A percentile compares a stretch with the other conserved stretches of the same genome.
Evolutionary conservation across 1,140 invertebrate genomes (phyloP).

Genomic region (Lithobius niger): DNA sequence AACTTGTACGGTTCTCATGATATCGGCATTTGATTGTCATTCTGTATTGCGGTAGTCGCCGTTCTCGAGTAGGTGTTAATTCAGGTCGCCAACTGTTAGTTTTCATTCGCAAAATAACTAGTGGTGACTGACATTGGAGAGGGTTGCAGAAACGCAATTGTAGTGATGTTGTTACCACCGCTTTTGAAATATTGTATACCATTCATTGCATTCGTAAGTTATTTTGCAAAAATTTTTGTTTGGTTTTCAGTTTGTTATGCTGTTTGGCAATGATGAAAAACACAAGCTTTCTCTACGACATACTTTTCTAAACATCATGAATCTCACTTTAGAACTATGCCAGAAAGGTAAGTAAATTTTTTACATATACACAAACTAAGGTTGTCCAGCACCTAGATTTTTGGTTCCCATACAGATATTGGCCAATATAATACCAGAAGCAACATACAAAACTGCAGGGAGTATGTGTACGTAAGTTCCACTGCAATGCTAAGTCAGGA

Average conservation of each 20-base stretch:
- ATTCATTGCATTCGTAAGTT: background rate
- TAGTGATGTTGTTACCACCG: background rate
- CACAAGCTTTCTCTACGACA: background rate
- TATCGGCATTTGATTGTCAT: too few relatives aligned
- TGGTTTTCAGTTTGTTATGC: constrained; percentile 17
- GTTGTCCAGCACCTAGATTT: too few relatives aligned
- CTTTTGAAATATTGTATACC: background rate
- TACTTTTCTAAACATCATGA: constrained; percentile 11
- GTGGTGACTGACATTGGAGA: background rate
- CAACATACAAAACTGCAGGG: too few relatives aligned
- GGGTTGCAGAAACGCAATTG: background rate
- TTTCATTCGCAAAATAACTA: background rate
- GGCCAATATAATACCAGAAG: too few relatives aligned
- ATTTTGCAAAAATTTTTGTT: background rate
- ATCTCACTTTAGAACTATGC: constrained; percentile 12
- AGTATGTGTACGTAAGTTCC: too few relatives aligned
- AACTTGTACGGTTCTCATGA: too few relatives aligned
- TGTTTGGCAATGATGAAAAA: constrained; percentile 20
- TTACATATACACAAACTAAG: too few relatives aligned
- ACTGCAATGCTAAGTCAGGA: too few relatives aligned
- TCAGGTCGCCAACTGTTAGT: background rate
- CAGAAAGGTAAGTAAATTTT: constrained; percentile 9
- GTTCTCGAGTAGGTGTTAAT: background rate
- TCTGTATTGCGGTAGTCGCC: too few relatives aligned
- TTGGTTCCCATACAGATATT: too few relatives aligned